Base-by-base conservation (phyloP, 2,113 vertebrate species). In the Trogon surrucura region DNA sequence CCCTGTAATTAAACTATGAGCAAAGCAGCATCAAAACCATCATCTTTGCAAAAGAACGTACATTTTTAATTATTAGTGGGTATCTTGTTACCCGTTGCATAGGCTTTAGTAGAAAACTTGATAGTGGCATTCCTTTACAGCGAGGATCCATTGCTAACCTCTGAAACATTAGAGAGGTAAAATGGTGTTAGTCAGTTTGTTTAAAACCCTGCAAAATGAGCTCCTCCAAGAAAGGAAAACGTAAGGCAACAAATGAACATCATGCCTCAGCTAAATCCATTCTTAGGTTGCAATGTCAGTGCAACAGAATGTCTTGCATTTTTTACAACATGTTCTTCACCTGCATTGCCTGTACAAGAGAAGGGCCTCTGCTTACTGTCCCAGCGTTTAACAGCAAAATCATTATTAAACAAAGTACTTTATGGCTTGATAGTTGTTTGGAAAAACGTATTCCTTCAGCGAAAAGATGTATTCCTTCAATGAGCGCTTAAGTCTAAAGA, bases 81-180 rank as follows among this genome's bases (percentile, higher is more conserved):
- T 99, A 99, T 96, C 99, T 98, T 1, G 99, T 99, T 95, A 99
- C 99, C 89, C 99, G 98, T 96, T 99, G 99, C 99, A 99, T 99
- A 58, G 99, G 99, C 95, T 99, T 99, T 92, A 99, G 98, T 67
- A 99, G 98, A 94, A 99, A 99, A 94, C 99, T 99, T 92, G 99
- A 99, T 19, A 99, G 98, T 13, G 99, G 99, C 99, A 99, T 99
- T 47, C 99, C 99, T 97, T 99, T 99, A 97, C 99, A 99, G 47
- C 99, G 98, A 90, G 99, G 99, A 89, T 99, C 99, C 99, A 99
- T 99, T 72, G 99, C 99, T 89, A 99, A 96, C 95, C 99, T 98
- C 99, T 99, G 98, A 91, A 97, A 98, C 44, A 93, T 89, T 51
- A 96, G 80, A 95, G 62, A 88, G 89, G 93, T 27, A 96, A 91